Base-by-base conservation (phyloP, 2,797 vertebrate genomes). In the Pteropus rufus region DNA sequence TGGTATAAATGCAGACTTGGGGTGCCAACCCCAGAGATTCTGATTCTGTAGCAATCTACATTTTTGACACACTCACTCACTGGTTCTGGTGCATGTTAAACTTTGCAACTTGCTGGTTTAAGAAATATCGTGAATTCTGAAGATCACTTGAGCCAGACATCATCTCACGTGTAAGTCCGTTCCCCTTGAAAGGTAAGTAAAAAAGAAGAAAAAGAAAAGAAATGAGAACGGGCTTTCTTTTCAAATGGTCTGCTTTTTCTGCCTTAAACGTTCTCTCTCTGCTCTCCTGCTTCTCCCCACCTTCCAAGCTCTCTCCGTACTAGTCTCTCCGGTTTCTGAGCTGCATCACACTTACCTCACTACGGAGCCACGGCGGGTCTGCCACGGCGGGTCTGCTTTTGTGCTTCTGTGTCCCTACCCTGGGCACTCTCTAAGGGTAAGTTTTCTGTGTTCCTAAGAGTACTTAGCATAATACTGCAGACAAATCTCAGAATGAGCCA, bases 71-170 rank as follows among this genome's bases (percentile, higher is more conserved):
- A 29, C 23, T 89, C 39, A 62, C 46, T n/a, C 72, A 83, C 12
- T 36, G 49, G 89, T 87, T 83, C 67, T 10, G 18, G n/a, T 85
- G 26, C 14, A 65, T 31, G 34, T 92, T 88, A 41, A 79, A 88
- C 54, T 87, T 65, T 41, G 10, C 2, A 58, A 85, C 84, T 82
- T 83, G 29, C 24, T 94, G 39, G n/a, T 89, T 93, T 72, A 67
- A 58, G 34, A 60, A 95, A 96, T 79, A 79, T 1, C 72, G 41
- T 49, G 62, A 60, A 72, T 87, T 96, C 70, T 76, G 83, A 95
- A 95, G 69, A 26, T 94, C 31, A 75, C 18, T 41, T 46, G 75
- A 91, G 46, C 34, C 36, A 94, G 86, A 84, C 5, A 62, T 60
- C 49, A 56, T 79, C 79, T 79, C 67, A 82, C 18, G n/a, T 64